Percentiles rank a stretch among this genome's conserved stretches.
phyloP scores from a whole-genome alignment of 1,140 invertebrate species.

The fruit fly (Drosophila melanogaster) region Release_6_plus_ISO1_MT NT_037436.4:5624501-5625000 shows the following conservation, averaged over 20 bases:
- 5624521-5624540: conserved; percentile 78
- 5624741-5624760: conserved; percentile 39
- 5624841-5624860: neutral
- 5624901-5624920: no score
- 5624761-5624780: conserved; percentile 36
- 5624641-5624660: conserved; percentile 16
- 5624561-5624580: conserved; percentile 83
- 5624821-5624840: neutral
- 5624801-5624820: neutral
- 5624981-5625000: neutral
- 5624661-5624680: conserved; percentile 35
- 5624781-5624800: conserved; percentile 19
- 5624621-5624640: conserved; percentile 46
- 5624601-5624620: conserved; percentile 34
- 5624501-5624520: conserved; percentile 64
- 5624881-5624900: no score
- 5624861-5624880: neutral
- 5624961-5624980: neutral
- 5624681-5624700: conserved; percentile 43
- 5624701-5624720: conserved; percentile 44
- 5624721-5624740: conserved; percentile 28
- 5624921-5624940: no score
- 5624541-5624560: conserved; percentile 75
- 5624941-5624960: no score
- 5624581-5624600: conserved; percentile 67